phyloP scores from a whole-genome alignment of 2,888 invertebrate species.

The Seira musarum region DNA sequence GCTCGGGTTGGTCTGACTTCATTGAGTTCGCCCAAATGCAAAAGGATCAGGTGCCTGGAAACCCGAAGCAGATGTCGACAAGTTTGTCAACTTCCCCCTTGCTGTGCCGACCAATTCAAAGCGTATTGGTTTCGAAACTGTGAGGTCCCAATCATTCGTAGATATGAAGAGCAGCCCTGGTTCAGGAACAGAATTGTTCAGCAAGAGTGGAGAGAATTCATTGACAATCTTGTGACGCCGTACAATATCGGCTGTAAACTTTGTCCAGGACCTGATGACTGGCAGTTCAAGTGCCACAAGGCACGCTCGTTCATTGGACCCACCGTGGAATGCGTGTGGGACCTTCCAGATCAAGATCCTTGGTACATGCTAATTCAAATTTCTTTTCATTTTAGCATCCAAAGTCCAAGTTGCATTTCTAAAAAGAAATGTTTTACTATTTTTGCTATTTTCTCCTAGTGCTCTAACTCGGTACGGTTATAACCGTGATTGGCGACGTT shows the following conservation, averaged over 20 bases:
- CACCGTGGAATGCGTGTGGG: constrained; percentile 62
- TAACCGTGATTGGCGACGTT: constrained; percentile 67
- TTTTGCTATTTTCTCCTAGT: constrained; percentile 33
- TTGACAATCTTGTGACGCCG: constrained; percentile 62
- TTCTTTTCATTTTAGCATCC: no score
- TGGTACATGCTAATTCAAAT: no score
- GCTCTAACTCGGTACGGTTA: constrained; percentile 58
- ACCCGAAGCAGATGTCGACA: constrained; percentile 30
- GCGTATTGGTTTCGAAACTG: constrained; percentile 61
- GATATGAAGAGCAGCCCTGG: constrained; percentile 67
- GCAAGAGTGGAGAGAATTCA: constrained; percentile 61
- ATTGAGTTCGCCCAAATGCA: not conserved
- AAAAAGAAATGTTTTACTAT: not conserved
- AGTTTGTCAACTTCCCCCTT: constrained; percentile 45
- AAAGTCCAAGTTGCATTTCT: no score
- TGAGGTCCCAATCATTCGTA: constrained; percentile 46
- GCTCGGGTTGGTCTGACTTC: constrained; percentile 3
- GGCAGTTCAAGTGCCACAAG: constrained; percentile 65
- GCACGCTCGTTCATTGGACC: constrained; percentile 63
- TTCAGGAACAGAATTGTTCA: constrained; percentile 63
- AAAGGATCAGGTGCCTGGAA: constrained; percentile 30
- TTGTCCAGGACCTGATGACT: constrained; percentile 63
- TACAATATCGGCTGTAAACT: constrained; percentile 61
- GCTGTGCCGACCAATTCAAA: constrained; percentile 62
- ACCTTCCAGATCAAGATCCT: constrained; percentile 64